A percentile compares a stretch with the other conserved stretches of the same genome.
Conservation (phyloP, 2,113 vertebrate species). For the Bothrops jararaca region DNA sequence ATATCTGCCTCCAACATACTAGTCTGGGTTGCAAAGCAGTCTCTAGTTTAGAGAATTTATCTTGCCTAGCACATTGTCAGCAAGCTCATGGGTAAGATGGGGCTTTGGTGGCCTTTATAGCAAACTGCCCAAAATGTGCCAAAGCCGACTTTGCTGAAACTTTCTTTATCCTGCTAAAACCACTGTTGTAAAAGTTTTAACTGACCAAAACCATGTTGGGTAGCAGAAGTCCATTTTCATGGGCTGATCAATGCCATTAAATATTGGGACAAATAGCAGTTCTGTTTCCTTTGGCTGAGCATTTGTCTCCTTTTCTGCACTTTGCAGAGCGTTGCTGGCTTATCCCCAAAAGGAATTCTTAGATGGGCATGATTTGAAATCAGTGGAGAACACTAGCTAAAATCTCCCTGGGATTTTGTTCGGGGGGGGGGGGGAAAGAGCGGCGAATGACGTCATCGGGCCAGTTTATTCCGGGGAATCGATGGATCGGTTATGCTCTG, state of each 20-base stretch:
- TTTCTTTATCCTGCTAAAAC: neutral
- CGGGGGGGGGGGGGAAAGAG: too few species aligned
- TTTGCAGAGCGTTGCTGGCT: too few species aligned
- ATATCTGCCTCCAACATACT: neutral
- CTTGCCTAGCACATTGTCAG: neutral
- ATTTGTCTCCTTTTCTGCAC: neutral
- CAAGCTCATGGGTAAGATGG: neutral
- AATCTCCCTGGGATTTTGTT: neutral
- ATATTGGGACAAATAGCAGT: neutral
- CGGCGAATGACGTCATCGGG: neutral
- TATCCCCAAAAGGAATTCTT: too few species aligned
- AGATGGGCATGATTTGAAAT: neutral
- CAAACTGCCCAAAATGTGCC: neutral
- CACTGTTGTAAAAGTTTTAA: neutral
- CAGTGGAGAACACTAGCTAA: neutral
- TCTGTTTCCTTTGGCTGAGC: neutral
- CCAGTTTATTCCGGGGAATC: neutral
- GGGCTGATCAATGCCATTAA: neutral
- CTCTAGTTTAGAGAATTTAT: neutral
- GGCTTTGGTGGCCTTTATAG: neutral
- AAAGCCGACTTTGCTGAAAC: neutral
- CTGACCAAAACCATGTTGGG: neutral
- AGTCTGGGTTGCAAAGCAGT: neutral
- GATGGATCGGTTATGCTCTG: neutral
- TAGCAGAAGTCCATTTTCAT: neutral